Conservation (phyloP, 2,113 vertebrate genomes). For the Colistium nudipinnis region DNA sequence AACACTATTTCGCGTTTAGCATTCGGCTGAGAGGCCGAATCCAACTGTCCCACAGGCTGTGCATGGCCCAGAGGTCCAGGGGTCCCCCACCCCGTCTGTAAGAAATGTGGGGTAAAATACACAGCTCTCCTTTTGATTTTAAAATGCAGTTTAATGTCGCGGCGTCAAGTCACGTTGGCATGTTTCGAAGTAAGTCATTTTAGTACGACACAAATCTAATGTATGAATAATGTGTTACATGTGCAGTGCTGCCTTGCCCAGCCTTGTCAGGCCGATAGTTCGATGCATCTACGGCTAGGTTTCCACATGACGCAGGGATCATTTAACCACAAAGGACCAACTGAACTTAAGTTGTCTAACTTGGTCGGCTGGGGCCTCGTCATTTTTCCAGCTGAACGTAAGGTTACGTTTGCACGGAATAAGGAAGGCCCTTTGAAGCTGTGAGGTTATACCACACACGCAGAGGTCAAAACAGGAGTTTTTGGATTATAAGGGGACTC, state of each 20-base stretch:
- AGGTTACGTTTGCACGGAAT: neutral
- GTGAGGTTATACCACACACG: too few species aligned
- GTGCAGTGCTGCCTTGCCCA: neutral
- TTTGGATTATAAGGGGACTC: too few species aligned
- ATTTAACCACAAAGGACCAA: constrained; percentile 1
- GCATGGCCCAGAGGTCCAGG: neutral
- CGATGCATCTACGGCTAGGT: too few species aligned
- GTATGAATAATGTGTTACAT: neutral
- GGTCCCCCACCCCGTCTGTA: neutral
- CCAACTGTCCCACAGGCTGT: neutral
- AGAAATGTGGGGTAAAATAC: neutral
- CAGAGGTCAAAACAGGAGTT: too few species aligned
- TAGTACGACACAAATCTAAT: neutral
- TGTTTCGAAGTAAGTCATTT: constrained; percentile 1
- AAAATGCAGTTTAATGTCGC: neutral
- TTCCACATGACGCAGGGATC: neutral
- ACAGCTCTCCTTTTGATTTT: neutral
- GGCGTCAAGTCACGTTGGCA: too few species aligned
- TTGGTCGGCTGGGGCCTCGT: neutral
- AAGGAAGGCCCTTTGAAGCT: neutral
- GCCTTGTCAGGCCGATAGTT: neutral
- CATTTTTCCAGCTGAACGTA: neutral
- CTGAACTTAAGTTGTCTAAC: neutral
- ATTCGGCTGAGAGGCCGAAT: too few species aligned
- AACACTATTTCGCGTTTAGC: neutral